Conservation (phyloP, 2,113 vertebrate genomes). For the Mola mola region DNA sequence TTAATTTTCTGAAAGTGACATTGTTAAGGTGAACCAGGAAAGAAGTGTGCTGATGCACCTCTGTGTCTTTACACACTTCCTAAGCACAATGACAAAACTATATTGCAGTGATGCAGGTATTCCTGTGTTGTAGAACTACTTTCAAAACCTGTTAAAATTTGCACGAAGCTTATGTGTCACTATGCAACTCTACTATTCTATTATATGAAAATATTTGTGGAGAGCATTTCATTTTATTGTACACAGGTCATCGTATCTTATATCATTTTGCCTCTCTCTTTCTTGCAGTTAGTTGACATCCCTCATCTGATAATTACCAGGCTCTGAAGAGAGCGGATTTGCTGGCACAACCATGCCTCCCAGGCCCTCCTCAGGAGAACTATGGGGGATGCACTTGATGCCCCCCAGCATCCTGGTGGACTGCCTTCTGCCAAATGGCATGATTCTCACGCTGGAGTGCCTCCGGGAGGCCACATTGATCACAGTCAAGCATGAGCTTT, state of each 20-base stretch:
- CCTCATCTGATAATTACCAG: conserved; percentile 61
- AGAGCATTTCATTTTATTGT: conserved; percentile 12
- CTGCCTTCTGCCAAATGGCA: conserved; percentile 97
- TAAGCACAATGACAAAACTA: too few relatives aligned
- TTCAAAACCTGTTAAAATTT: too few relatives aligned
- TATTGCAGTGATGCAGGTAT: too few relatives aligned
- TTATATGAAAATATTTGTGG: neutral
- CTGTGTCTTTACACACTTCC: too few relatives aligned
- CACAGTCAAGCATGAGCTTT: conserved; percentile 97
- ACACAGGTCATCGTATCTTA: conserved; percentile 27
- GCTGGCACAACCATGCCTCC: conserved; percentile 88
- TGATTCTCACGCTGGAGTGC: conserved; percentile 98
- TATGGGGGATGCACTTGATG: conserved; percentile 99
- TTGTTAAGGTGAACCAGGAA: too few relatives aligned
- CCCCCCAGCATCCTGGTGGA: conserved; percentile 96
- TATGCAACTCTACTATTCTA: neutral
- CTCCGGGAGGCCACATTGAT: conserved; percentile 96
- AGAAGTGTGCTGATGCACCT: too few relatives aligned
- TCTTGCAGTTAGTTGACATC: conserved; percentile 56
- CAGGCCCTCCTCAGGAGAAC: conserved; percentile 94
- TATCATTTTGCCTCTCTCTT: conserved; percentile 43
- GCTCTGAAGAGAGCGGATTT: conserved; percentile 53
- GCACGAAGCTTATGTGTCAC: too few relatives aligned
- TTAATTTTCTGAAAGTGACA: too few relatives aligned
- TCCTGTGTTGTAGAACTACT: too few relatives aligned